Percentiles rank a stretch among this genome's conserved stretches.
phyloP scores from a whole-genome alignment of 2,888 invertebrate genomes.

The Perizoma flavofasciatum region DNA sequence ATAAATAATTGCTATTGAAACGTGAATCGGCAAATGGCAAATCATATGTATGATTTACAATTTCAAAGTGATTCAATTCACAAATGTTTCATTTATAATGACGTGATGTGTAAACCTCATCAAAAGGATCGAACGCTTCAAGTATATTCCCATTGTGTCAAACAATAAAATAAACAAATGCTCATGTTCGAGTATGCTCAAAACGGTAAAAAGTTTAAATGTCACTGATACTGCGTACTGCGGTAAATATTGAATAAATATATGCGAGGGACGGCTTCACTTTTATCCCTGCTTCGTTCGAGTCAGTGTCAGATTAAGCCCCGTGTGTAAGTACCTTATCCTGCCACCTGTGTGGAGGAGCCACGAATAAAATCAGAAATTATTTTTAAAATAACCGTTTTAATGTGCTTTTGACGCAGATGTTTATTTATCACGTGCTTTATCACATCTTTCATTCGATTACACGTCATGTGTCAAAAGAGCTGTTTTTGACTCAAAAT shows the following conservation, averaged over 20 bases:
- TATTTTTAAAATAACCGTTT: constrained; percentile 43
- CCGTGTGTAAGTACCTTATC: constrained; percentile 55
- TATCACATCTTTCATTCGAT: constrained; percentile 22
- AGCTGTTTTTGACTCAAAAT: constrained; percentile 20
- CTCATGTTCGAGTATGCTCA: constrained; percentile 2
- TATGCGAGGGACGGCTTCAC: constrained; percentile 32
- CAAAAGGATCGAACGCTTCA: constrained; percentile 7
- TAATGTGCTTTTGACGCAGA: constrained; percentile 28
- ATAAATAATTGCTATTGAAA: constrained; percentile 3
- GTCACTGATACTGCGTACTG: constrained; percentile 29
- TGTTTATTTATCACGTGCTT: constrained; percentile 25
- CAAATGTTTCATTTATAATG: constrained; percentile 7
- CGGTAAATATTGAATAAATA: constrained; percentile 35
- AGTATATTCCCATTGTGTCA: neutral
- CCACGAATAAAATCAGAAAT: constrained; percentile 42
- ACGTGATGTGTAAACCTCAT: neutral
- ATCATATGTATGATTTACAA: constrained; percentile 18
- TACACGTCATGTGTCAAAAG: constrained; percentile 9
- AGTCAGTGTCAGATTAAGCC: constrained; percentile 60
- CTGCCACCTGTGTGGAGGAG: constrained; percentile 55
- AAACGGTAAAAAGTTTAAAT: constrained; percentile 24
- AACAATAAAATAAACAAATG: constrained; percentile 13
- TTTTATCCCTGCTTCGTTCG: constrained; percentile 48
- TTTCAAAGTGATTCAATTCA: constrained; percentile 15
- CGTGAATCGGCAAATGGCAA: constrained; percentile 18